Percentiles rank a stretch among this genome's conserved stretches.
Conservation (phyloP, 2,797 vertebrate species). For the Zalophus californianus region DNA sequence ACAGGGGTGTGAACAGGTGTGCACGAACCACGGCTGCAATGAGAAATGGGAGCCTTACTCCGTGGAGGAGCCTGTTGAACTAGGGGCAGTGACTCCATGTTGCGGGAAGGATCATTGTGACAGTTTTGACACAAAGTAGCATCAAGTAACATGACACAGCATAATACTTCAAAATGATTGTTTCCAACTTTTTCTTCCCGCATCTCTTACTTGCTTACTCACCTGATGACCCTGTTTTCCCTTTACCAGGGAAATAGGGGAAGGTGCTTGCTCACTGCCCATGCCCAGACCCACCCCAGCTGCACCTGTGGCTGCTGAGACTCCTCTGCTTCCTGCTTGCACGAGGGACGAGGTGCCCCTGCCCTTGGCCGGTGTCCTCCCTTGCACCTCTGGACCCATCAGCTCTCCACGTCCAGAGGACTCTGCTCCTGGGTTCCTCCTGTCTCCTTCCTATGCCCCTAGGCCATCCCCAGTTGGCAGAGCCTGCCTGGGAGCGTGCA, state of each 20-base stretch:
- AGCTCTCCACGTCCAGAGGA: no score
- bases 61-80: rapidly evolving
- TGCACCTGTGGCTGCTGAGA: rapidly evolving
- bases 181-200: rapidly evolving
- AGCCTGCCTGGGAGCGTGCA: not conserved
- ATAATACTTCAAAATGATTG: rapidly evolving
- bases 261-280: rapidly evolving
- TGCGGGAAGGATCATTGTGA: not conserved
- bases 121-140: not conserved
- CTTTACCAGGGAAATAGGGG: not conserved
- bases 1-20: rapidly evolving
- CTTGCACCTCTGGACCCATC: not conserved
- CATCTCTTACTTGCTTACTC: rapidly evolving
- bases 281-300: rapidly evolving
- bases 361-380: rapidly evolving
- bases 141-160: rapidly evolving
- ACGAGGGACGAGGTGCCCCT: rapidly evolving
- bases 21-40: rapidly evolving
- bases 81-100: rapidly evolving
- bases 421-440: not conserved
- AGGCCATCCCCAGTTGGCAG: not conserved
- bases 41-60: not conserved
- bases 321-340: not conserved
- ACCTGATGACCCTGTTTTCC: not conserved
- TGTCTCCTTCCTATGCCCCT: not conserved